phyloP scores from a whole-genome alignment of 2,113 vertebrate species.

The Scolopax mira region DNA sequence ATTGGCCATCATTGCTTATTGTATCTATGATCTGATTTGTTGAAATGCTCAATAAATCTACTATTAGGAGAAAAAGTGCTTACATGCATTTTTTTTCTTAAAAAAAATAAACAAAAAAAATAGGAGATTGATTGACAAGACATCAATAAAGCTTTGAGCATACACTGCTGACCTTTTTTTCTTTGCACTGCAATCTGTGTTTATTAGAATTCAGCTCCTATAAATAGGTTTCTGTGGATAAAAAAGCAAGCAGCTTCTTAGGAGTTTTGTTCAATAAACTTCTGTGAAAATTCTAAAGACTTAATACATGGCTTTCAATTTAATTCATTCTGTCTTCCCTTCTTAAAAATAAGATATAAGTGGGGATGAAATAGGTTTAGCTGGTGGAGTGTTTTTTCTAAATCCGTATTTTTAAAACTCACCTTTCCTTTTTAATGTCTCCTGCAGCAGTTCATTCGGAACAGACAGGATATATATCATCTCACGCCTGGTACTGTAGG shows the following conservation, averaged over 20 bases:
- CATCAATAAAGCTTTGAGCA: conserved; percentile 77
- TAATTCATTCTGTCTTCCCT: conserved; percentile 38
- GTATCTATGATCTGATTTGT: conserved; percentile 71
- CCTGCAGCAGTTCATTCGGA: conserved; percentile 18
- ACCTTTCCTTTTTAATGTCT: conserved; percentile 47
- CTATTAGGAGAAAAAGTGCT: conserved; percentile 81
- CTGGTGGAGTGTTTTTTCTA: conserved; percentile 30
- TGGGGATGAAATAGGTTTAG: conserved; percentile 48
- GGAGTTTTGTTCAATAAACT: conserved; percentile 55
- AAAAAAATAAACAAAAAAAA: conserved; percentile 75
- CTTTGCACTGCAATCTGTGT: conserved; percentile 73
- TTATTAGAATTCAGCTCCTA: conserved; percentile 81
- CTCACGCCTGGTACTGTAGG: background rate
- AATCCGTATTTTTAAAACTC: conserved; percentile 34
- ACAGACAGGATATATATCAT: conserved; percentile 53
- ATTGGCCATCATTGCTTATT: conserved; percentile 72
- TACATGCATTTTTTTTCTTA: conserved; percentile 68
- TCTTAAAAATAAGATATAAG: conserved; percentile 58
- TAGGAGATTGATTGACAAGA: conserved; percentile 83
- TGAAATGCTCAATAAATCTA: conserved; percentile 76
- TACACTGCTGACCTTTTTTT: conserved; percentile 74
- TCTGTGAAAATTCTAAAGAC: conserved; percentile 60
- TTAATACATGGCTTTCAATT: conserved; percentile 56
- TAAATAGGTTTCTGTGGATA: conserved; percentile 73
- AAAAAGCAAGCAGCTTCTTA: conserved; percentile 49